A percentile compares a stretch with the other conserved stretches of the same genome.
Evolutionary conservation across 2,797 vertebrate genomes (phyloP).

Genomic region (Enteromius thamalakanensis): DNA sequence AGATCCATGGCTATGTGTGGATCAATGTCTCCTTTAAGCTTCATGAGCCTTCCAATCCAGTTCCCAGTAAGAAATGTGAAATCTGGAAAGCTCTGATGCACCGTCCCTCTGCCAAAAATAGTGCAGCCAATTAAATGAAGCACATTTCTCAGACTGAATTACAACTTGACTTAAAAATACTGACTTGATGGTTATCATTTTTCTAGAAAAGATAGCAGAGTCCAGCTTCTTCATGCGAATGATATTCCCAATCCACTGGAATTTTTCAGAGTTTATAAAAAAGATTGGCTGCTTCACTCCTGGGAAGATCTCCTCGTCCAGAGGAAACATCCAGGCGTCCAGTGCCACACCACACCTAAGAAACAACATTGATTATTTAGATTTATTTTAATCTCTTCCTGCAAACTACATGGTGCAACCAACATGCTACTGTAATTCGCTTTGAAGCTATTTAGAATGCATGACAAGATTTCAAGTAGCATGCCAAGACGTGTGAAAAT

Average conservation of each 20-base stretch:
- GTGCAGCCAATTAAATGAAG: background rate
- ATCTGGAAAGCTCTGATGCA: slow-evolving; percentile 96
- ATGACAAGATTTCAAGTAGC: background rate
- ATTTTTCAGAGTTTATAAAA: slow-evolving; percentile 94
- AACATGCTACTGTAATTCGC: too few relatives aligned
- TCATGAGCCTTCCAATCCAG: slow-evolving; percentile 84
- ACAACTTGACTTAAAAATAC: too few relatives aligned
- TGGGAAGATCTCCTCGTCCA: slow-evolving; percentile 83
- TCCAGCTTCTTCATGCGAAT: slow-evolving; percentile 84
- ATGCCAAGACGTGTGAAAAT: background rate
- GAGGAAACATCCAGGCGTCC: slow-evolving; percentile 92
- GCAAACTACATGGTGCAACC: background rate
- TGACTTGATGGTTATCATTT: slow-evolving; percentile 96
- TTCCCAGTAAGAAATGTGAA: slow-evolving; percentile 90
- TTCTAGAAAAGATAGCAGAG: slow-evolving; percentile 79
- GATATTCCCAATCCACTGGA: slow-evolving; percentile 89
- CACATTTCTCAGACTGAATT: background rate
- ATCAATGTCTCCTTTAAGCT: slow-evolving; percentile 89
- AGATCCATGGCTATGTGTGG: slow-evolving; percentile 87
- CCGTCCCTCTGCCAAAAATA: slow-evolving; percentile 80
- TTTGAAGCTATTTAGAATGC: background rate
- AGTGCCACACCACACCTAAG: slow-evolving; percentile 89
- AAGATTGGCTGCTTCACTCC: slow-evolving; percentile 89
- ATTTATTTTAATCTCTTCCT: background rate
- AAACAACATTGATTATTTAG: slow-evolving; percentile 4